Evolutionary conservation across 2,888 invertebrate species (phyloP).

Genomic region (Tenthredo scrophulariae): DNA sequence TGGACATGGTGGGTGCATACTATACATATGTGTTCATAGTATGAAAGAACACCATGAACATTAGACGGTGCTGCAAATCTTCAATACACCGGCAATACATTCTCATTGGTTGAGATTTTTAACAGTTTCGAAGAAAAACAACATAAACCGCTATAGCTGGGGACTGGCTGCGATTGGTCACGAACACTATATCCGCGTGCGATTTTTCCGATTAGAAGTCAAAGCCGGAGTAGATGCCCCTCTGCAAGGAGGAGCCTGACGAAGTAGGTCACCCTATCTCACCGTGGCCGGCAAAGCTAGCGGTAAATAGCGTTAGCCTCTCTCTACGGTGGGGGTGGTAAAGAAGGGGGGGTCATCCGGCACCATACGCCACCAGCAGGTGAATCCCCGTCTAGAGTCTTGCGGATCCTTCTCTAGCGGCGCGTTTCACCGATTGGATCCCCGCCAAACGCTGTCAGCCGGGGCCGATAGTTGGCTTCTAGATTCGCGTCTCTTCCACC

Average conservation of each 20-base stretch:
- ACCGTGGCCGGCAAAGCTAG: slow-evolving; percentile 67
- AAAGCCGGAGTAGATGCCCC: slow-evolving; percentile 73
- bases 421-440: slow-evolving; percentile 63
- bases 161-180: slow-evolving; percentile 67
- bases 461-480: slow-evolving; percentile 1
- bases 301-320: slow-evolving; percentile 71
- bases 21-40: neutral
- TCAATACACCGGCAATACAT: slow-evolving; percentile 37
- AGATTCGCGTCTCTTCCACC: slow-evolving; percentile 18
- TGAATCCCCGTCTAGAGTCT: slow-evolving; percentile 64
- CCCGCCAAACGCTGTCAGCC: slow-evolving; percentile 61
- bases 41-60: slow-evolving; percentile 11
- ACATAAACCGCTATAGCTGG: slow-evolving; percentile 47
- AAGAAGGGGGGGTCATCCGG: slow-evolving; percentile 60
- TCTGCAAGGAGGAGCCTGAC: slow-evolving; percentile 76
- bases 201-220: slow-evolving; percentile 76
- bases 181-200: slow-evolving; percentile 62
- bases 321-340: slow-evolving; percentile 68
- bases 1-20: neutral
- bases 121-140: slow-evolving; percentile 47
- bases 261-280: slow-evolving; percentile 77
- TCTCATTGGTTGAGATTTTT: slow-evolving; percentile 51
- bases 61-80: slow-evolving; percentile 3
- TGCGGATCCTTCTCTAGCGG: slow-evolving; percentile 33
- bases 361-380: slow-evolving; percentile 64